Base-by-base conservation (phyloP, 2,113 vertebrate species). In the Dunckerocampus dactyliophorus region DNA sequence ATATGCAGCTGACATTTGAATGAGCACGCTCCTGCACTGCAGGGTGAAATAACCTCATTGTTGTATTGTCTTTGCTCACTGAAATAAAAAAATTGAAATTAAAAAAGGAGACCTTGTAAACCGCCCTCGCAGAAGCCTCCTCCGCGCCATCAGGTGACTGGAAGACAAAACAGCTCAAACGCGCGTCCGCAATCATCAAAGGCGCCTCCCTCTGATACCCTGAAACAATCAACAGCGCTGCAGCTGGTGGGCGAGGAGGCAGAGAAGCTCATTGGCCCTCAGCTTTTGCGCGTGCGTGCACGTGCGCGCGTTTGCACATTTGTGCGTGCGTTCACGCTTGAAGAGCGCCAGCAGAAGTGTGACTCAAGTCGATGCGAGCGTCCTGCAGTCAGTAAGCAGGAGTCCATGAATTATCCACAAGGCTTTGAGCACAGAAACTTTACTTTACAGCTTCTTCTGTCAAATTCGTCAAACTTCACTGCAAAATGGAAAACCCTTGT, bases 371-470 rank as follows among this genome's bases (percentile, higher is more conserved):
- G 59, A 67, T 43, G 59, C 69, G 54, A 67, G 68, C 53, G 75
- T 67, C 75, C 19, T 62, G 62, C 48, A 63, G 64, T 62, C 63
- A 57, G 54, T 63, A 59, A 63, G 67, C 21, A 59, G 52, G 66
- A 75, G 61, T 8, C 50, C 57, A 62, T 71, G 63, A 79, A 75
- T 82, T 74, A 80, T 68, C 73, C 73, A 70, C 71, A 62, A 31
- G 59, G 58, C 59, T 69, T 72, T 64, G 53, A 63, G 47, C 47
- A 19, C 58, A 17, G 43, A 28, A 21, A 62, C 39, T 43, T 39
- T 39, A 59, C 39, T 43, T 62, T 28, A 9, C 14, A 55, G 62
- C 31, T 34, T 34, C 43, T 62, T 61, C 57, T 46, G 34, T 43
- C 49, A 21, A 61, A 69, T 21, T 37, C 28, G 59, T 70, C 16